A percentile compares a stretch with the other conserved stretches of the same genome.
Evolutionary conservation across 2,888 invertebrate genomes (phyloP).

Genomic region (Amblyjoppa proteus): DNA sequence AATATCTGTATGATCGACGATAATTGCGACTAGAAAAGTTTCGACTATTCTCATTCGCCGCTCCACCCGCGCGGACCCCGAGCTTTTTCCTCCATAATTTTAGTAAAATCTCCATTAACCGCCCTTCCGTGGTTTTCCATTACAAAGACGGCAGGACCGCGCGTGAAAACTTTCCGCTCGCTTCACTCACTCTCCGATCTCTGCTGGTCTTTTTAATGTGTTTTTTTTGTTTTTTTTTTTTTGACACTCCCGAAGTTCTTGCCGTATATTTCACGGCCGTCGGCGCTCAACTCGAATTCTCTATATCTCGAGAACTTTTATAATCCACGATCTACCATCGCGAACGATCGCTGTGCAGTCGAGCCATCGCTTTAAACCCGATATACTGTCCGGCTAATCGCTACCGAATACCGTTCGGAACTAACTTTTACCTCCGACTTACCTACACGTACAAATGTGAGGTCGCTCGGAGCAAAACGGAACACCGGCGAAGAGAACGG

Average conservation of each 20-base stretch:
- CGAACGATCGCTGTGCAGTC: background rate
- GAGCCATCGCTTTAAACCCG: slow-evolving; percentile 3
- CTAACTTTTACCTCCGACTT: slow-evolving; percentile 13
- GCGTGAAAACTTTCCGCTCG: slow-evolving; percentile 51
- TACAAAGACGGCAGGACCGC: slow-evolving; percentile 30
- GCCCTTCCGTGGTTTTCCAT: slow-evolving; percentile 33
- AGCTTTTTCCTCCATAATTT: slow-evolving; percentile 26
- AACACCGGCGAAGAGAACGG: no score
- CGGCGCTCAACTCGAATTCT: slow-evolving; percentile 48
- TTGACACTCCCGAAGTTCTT: slow-evolving; percentile 44
- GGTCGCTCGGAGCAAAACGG: no score
- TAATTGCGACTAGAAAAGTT: slow-evolving; percentile 53
- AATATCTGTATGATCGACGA: slow-evolving; percentile 52
- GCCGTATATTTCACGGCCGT: slow-evolving; percentile 48
- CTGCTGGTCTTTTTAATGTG: background rate
- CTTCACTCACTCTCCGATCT: slow-evolving; percentile 40
- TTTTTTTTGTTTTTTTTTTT: slow-evolving; percentile 55
- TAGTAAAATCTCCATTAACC: slow-evolving; percentile 51
- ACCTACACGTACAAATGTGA: no score
- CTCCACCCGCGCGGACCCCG: background rate
- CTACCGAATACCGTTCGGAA: slow-evolving; percentile 19
- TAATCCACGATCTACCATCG: slow-evolving; percentile 39
- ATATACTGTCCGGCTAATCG: slow-evolving; percentile 38
- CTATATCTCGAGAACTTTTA: slow-evolving; percentile 57
- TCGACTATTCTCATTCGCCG: slow-evolving; percentile 26